Evolutionary conservation across 2,113 vertebrate species (phyloP).

Genomic region (Pseudopipra pipra): DNA sequence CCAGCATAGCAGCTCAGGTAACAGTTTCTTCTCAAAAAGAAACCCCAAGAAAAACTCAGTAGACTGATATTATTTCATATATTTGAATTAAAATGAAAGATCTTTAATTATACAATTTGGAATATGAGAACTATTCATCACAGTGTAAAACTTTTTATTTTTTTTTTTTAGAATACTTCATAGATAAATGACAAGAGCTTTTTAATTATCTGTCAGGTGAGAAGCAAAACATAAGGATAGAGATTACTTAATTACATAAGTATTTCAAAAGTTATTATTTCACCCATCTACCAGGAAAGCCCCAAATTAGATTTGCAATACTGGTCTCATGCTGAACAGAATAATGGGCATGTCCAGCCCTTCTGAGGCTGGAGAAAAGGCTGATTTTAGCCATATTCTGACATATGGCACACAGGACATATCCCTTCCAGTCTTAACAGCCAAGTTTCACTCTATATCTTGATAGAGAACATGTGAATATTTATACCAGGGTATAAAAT

Average conservation of each 20-base stretch:
- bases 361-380: background rate
- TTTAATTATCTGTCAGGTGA: background rate
- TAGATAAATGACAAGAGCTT: background rate
- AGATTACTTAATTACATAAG: background rate
- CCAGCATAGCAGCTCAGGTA: background rate
- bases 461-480: background rate
- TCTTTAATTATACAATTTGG: background rate
- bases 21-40: background rate
- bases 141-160: background rate
- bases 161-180: background rate
- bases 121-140: slow-evolving; percentile 8
- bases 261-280: background rate
- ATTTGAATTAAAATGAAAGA: background rate
- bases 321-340: background rate
- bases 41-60: background rate
- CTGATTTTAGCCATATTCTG: background rate
- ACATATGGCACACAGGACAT: background rate
- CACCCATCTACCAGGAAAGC: background rate
- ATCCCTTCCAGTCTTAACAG: background rate
- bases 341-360: background rate
- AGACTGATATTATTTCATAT: background rate
- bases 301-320: background rate
- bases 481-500: background rate
- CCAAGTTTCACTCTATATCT: background rate
- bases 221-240: background rate